Evolutionary conservation across 2,888 invertebrate species (phyloP), one percentile per base, ranked within the genome.

Genomic region (Amblyjoppa proteus): DNA sequence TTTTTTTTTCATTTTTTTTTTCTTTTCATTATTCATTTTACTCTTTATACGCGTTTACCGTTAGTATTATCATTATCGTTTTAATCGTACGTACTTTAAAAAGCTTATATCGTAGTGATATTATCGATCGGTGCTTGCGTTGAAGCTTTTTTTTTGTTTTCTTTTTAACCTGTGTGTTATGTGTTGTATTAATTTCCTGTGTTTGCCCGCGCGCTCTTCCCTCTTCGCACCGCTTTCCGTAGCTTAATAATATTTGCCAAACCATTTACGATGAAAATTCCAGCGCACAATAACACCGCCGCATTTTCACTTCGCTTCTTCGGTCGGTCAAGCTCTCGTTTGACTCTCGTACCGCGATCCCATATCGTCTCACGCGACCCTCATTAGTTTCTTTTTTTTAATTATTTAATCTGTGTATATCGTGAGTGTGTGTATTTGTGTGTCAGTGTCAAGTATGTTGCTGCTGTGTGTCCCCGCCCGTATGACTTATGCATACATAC

Each of bases 81-180:
- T 87, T 87, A 85, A 89, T 88, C 87, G 89, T 90, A 90, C 85
- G 89, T 90, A 90, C 88, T 89, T 93, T 92, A 93, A 91, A 92
- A 93, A 93, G 93, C 93, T 93, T 93, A 93, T 89, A 91, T 90
- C 89, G 84, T 93, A 93, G 90, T 93, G 93, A 93, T 93, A 93
- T 93, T 92, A 92, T 93, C 91, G 89, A 90, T 93, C 92, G 90
- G 89, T 92, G 91, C 92, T 92, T 91, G 89, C 91, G 84, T 87
- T 89, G 90, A 91, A 93, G 91, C 92, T 88, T 88, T 89, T 25
- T 53, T 53, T 56, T 58, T 58, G 11, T 58, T 58, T 87, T 87
- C 88, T 76, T 77, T 87, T 88, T 90, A n/a, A 45, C 38, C 53
- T 78, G 61, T 71, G 31, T 76, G n/a, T 68, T 45, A 53, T 83